Base-by-base conservation (phyloP, 1,140 invertebrate species). In the Drosophila burlai region DNA sequence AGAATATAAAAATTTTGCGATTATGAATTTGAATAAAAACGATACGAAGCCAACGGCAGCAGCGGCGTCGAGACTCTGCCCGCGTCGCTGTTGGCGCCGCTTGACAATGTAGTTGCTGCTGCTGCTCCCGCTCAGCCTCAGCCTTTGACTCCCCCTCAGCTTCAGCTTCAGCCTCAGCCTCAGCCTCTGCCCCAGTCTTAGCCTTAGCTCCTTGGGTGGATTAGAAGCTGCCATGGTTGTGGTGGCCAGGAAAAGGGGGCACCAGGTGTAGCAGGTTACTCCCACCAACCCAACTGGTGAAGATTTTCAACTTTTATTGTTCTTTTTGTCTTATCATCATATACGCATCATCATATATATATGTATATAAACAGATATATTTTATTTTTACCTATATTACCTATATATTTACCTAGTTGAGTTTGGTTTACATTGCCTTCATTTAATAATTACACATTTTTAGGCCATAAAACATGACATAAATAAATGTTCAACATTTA, bases 21-120 rank as follows among this genome's bases (percentile, higher is more conserved):
- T 91, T 91, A 91, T 91, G 90, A 91, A 91, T 91, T 91, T 91
- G 90, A 91, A 91, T 91, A 91, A 92, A 91, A 90, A 91, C 82
- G 83, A 86, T 83, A 89, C 81, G 79, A 85, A 81, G 84, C 78
- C 77, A 83, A 71, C 80, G 4, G 52, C 75, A 82, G 76, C 40
- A 8, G 52, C 52, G 2, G 36, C 76, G 71, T 26, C 40, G 65
- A 54, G 76, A 65, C 42, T 46, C 78, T 63, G 59, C 52, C 57
- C 6, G 34, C 34, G 34, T 29, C 45, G 36, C 43, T 13, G 61
- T 49, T 36, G 29, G 24, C 24, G 50, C 26, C 59, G 67, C 58
- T 60, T 66, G 57, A 65, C 54, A 64, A 54, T 74, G 52, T 38
- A 45, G 47, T 47, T 54, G 66, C 36, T 74, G 52, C 24, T 38